phyloP scores from a whole-genome alignment of 2,797 vertebrate species.

The Melopsittacus undulatus region DNA sequence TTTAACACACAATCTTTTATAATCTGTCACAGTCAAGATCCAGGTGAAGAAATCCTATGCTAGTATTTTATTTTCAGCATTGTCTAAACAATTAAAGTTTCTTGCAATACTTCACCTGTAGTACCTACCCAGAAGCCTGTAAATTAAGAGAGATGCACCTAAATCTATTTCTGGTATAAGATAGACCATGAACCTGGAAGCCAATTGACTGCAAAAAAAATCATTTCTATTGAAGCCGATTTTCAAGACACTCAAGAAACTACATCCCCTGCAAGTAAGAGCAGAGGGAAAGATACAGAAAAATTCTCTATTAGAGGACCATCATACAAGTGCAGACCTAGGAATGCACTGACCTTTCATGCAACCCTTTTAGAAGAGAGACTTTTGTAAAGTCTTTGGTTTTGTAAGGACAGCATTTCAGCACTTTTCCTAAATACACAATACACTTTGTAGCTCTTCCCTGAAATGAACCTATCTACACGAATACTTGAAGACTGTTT shows the following conservation, averaged over 20 bases:
- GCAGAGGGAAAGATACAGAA: neutral
- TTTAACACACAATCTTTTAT: neutral
- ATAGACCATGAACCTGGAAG: neutral
- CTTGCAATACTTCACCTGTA: neutral
- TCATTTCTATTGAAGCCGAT: neutral
- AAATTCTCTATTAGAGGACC: neutral
- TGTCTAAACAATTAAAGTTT: neutral
- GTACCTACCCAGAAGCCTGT: neutral
- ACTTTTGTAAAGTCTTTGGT: neutral
- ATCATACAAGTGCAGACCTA: constrained; percentile 17
- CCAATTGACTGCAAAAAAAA: constrained; percentile 37
- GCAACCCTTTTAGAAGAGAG: constrained; percentile 21
- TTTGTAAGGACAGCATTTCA: neutral
- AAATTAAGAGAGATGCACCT: constrained; percentile 1
- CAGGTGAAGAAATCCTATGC: neutral
- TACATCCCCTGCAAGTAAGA: neutral
- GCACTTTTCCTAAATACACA: neutral
- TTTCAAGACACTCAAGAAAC: constrained; percentile 48
- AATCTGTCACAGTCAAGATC: neutral
- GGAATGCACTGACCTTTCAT: constrained; percentile 54
- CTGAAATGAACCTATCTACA: neutral
- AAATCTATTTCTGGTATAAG: neutral
- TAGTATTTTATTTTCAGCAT: constrained; percentile 4
- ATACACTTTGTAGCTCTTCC: neutral
- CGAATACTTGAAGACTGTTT: neutral